Conservation (phyloP, 2,797 vertebrate genomes). For the Alectoris magna region DNA sequence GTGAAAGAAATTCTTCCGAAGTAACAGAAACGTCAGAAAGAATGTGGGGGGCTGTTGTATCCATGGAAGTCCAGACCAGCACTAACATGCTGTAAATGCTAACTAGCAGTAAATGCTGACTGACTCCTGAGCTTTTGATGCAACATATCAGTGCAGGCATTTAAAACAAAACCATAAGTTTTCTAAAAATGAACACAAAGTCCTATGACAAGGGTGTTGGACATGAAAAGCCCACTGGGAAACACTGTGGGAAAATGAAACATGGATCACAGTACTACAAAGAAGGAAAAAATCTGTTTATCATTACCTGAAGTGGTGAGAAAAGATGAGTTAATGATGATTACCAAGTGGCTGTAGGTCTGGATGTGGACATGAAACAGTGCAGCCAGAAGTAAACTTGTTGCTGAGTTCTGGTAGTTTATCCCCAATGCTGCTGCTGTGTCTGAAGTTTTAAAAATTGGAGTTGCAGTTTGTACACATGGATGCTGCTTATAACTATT, state of each 20-base stretch:
- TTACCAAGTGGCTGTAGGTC: not conserved
- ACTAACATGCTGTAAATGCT: not conserved
- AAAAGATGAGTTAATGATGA: not conserved
- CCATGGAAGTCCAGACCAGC: not conserved
- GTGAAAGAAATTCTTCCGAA: not conserved
- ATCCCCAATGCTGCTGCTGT: not conserved
- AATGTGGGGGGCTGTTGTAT: not conserved
- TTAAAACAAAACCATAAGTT: not conserved
- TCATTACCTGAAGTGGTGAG: not conserved
- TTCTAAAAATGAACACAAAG: not conserved
- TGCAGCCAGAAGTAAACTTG: fast-evolving
- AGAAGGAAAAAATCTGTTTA: not conserved
- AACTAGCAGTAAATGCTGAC: not conserved
- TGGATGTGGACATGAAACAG: not conserved
- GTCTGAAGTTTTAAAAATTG: not conserved
- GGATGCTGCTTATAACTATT: constrained; percentile 3
- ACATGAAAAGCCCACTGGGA: not conserved
- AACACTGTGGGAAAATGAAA: not conserved
- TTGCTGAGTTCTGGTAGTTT: not conserved
- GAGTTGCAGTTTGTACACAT: not conserved
- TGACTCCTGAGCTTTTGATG: not conserved
- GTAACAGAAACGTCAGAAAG: not conserved
- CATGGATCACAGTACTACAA: not conserved
- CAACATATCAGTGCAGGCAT: not conserved
- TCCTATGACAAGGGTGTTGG: not conserved